Base-by-base conservation (phyloP, 2,797 vertebrate genomes). In the Hippopotamyrus pictus region DNA sequence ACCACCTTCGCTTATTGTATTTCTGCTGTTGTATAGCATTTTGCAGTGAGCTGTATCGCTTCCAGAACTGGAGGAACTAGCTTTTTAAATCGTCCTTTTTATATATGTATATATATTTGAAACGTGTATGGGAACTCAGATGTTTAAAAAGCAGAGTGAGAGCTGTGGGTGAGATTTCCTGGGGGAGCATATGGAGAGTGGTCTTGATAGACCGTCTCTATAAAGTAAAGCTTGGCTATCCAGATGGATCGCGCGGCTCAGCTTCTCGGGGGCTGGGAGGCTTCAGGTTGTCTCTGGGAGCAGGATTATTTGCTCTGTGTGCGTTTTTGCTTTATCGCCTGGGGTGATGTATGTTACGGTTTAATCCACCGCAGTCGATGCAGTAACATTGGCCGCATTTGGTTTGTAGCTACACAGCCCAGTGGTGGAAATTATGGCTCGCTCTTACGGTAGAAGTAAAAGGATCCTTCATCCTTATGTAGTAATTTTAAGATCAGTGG, bases 221-320 rank as follows among this genome's bases (percentile, higher is more conserved):
- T 41, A 73, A 33, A 86, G 76, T 46, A 51, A 25, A 2, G 69
- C 53, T 89, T 41, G 50, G 19, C 48, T 87, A 90, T 93, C 92
- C 92, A 93, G 92, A 94, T 92, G 93, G 94, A 93, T 93, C 90
- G 92, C 92, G 93, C 94, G 92, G 91, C 91, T 93, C 93, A 90
- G 92, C 19, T 46, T 92, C 90, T 91, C 69, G 33, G 33, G 29
- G 44, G 5, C 65, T 85, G 89, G 92, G 90, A 91, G 92, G 88
- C 92, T 94, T 90, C 86, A 90, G 76, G 41, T 44, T 82, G 91
- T 93, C 92, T 93, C 51, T 25, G 50, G 48, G 50, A 53, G 25
- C 11, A 17, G 51, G 29, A 54, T 86, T 50, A 29, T 85, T 85
- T 29, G 50, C 48, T 53, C 48, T 37, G 50, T 37, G 84, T 53